Evolutionary conservation across 2,797 vertebrate genomes (phyloP).

Genomic region (Poeciliopsis gracilis): DNA sequence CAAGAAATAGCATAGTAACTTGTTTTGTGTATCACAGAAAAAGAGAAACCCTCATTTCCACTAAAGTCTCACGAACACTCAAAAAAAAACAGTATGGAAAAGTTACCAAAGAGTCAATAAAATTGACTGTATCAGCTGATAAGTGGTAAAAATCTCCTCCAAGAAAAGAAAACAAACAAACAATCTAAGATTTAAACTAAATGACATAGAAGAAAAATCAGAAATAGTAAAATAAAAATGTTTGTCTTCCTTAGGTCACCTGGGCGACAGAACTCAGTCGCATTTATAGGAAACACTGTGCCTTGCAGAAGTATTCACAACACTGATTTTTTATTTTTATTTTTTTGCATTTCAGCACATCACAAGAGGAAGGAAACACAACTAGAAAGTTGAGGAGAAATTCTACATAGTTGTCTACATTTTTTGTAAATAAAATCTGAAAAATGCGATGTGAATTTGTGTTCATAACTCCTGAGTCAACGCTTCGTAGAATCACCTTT

Average conservation of each 20-base stretch:
- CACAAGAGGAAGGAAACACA: background rate
- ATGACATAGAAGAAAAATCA: background rate
- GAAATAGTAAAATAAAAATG: constrained; percentile 25
- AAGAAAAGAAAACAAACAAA: constrained; percentile 6
- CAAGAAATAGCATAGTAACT: constrained; percentile 2
- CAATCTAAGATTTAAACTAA: constrained; percentile 15
- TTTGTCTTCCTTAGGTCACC: constrained; percentile 60
- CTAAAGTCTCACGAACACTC: constrained; percentile 65
- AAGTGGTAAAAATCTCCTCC: constrained; percentile 80
- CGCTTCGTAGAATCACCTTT: background rate
- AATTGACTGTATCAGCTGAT: constrained; percentile 75
- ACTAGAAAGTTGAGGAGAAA: background rate
- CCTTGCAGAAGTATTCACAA: background rate
- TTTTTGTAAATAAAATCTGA: background rate
- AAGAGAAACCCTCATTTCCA: background rate
- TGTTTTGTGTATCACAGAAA: constrained; percentile 23
- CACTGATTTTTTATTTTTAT: no score
- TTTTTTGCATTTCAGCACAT: background rate
- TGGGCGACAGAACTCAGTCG: constrained; percentile 33
- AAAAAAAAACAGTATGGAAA: constrained; percentile 65
- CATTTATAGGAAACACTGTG: background rate
- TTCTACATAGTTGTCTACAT: background rate
- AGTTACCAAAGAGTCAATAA: constrained; percentile 71
- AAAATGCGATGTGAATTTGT: background rate
- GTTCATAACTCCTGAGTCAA: background rate